Base-by-base conservation (phyloP, 2,113 vertebrate genomes). In the Kryptolebias marmoratus region DNA sequence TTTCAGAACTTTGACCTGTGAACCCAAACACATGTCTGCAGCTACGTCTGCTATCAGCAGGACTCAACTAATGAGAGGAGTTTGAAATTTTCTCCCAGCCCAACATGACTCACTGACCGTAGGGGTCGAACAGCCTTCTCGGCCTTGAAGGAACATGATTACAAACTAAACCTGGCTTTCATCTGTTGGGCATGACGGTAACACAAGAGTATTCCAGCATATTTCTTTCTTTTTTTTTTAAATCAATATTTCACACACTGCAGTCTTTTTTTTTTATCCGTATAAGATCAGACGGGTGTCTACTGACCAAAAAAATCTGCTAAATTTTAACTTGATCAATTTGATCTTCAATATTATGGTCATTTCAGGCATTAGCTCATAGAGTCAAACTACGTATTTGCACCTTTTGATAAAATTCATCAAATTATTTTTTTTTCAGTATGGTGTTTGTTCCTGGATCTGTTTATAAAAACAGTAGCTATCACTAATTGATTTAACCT, bases 1-100 rank as follows among this genome's bases (percentile, higher is more conserved):
- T 82, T 71, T 84, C 71, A 83, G 73, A 83, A 83, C 79, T 68
- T 64, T 88, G 86, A 85, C 75, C 83, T 72, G 2, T 79, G 81
- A 86, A 79, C 81, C 65, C 10, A 9, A 28, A 57, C 22, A 31
- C 73, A 56, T 62, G 75, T 75, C 65, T 80, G 58, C 54, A 45
- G 66, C 78, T 84, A 69, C 81, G 71, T 73, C 63, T 59, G 75
- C 75, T 74, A 79, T 84, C 82, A 69, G 56, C 60, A 68, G 45
- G 64, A 83, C 74, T 79, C 62, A 66, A 79, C 49, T 57, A 72
- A 55, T 70, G 65, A 75, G 64, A 58, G 66, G 70, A 69, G 56
- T 53, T 47, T 62, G 13, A 62, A 67, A 11, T 53, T 39, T 59
- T 73, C 22, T 36, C 67, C 28, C 47, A 6, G 16, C 64, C 81